Percentiles rank a stretch among this genome's conserved stretches.
Conservation (phyloP, 2,888 invertebrate species). For the Amphipyra tragopoginis region DNA sequence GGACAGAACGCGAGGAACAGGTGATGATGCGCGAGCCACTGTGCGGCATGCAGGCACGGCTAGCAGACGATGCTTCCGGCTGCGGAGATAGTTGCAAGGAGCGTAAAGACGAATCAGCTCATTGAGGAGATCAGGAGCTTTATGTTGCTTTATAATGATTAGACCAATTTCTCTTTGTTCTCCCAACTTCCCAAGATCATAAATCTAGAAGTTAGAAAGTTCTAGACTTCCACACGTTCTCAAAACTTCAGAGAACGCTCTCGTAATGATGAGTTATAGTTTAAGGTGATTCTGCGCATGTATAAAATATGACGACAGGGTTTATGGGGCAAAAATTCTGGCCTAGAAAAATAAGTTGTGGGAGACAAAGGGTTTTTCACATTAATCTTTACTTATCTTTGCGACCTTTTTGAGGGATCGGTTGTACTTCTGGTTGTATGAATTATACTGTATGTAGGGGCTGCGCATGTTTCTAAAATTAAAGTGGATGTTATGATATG, state of each 20-base stretch:
- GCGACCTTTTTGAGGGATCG: constrained; percentile 16
- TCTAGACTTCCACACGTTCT: constrained; percentile 31
- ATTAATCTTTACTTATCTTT: constrained; percentile 29
- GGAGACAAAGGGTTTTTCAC: constrained; percentile 6
- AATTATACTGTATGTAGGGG: constrained; percentile 14
- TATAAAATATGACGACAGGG: constrained; percentile 28
- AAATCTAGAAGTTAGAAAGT: constrained; percentile 32
- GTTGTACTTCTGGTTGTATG: constrained; percentile 1
- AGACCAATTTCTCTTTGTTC: neutral
- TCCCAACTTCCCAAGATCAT: constrained; percentile 13
- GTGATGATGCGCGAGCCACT: no score
- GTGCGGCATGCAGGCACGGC: no score
- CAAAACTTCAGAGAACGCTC: constrained; percentile 32
- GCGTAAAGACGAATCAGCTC: no score
- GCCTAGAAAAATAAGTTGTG: constrained; percentile 15
- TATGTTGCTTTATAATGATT: no score
- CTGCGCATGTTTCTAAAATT: no score
- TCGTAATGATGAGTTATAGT: constrained; percentile 41
- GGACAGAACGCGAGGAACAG: no score
- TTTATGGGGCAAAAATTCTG: constrained; percentile 16
- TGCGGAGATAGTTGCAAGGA: no score
- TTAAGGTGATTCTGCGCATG: constrained; percentile 6
- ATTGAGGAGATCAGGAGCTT: no score
- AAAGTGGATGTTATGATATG: no score
- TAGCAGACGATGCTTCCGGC: no score